Evolutionary conservation across 1,140 invertebrate species (phyloP).

Genomic region (Trichonephila inaurata): DNA sequence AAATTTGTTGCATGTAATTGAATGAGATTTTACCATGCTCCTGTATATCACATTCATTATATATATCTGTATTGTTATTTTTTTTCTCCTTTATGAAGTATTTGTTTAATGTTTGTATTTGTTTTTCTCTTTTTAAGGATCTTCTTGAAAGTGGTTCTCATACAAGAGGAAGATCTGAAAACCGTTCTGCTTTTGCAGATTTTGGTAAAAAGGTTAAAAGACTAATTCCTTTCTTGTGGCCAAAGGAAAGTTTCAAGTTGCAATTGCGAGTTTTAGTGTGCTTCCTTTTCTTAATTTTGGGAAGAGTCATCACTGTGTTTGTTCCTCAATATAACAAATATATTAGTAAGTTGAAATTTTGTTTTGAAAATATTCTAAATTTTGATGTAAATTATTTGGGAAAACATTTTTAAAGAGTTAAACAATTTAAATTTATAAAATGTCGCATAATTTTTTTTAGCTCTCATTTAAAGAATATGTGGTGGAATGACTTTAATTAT

Average conservation of each 20-base stretch:
- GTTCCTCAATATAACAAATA: constrained; percentile 96
- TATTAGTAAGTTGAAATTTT: constrained; percentile 84
- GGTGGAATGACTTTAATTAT: no score
- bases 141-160: constrained; percentile 68
- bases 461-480: no score
- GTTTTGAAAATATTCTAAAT: no score
- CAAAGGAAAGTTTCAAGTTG: constrained; percentile 88
- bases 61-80: no score
- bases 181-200: constrained; percentile 76
- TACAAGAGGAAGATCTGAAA: neutral
- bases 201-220: constrained; percentile 88
- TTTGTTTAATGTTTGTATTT: neutral
- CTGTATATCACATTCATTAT: no score
- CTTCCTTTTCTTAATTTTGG: constrained; percentile 87
- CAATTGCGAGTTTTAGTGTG: constrained; percentile 93
- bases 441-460: no score
- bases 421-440: no score
- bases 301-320: constrained; percentile 94
- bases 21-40: no score
- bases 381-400: no score
- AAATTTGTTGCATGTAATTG: no score
- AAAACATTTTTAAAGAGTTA: no score
- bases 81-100: no score
- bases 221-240: constrained; percentile 96
- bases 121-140: neutral